Base-by-base conservation (phyloP, 2,888 invertebrate genomes). In the Drosophila conformis region DNA sequence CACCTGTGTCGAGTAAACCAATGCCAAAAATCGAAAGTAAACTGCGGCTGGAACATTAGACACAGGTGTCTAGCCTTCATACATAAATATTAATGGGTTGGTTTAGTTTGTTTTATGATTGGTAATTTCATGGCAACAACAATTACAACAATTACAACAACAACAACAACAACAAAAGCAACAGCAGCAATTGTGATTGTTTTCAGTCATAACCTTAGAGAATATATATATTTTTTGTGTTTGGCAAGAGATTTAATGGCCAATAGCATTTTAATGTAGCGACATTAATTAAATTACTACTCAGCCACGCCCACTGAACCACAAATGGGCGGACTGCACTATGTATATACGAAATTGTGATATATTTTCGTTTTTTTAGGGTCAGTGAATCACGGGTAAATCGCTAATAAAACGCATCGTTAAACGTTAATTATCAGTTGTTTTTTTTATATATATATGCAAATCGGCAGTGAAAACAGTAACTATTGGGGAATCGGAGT, bases 51-150 rank as follows among this genome's bases (percentile, higher is more conserved):
- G 73, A 83, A 62, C 27, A 58, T 66, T 63, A 58, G 31, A 73
- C 63, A 76, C 66, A 53, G 57, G 57, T 64, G 76, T 58, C 40
- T 66, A 72, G 74, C 85, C 85, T 88, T 85, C 86, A 88, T 86
- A 54, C 83, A 88, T 86, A 54, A 82, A 88, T 88, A 85, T 88
- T 80, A 81, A 88, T 80, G 62, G 66, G 33, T 40, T 69, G 48
- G 51, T 59, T 67, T 46, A 38, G 48, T 57, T 53, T 73, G 52
- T 40, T 63, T 61, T 67, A 49, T 71, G 53, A 58, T 58, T 38
- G 69, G 54, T 57, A 54, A 69, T 69, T 83, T 76, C 48, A 65
- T 56, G 68, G 73, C 31, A 59, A 62, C 48, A 48, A 54, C 52
- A 58, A 46, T 42, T 61, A 27, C 53, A 61, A 48, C 52, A 58